Evolutionary conservation across 37 sponge, comb jelly and placozoan genomes (phyloP).

Genomic region (Bolinopsis microptera): DNA sequence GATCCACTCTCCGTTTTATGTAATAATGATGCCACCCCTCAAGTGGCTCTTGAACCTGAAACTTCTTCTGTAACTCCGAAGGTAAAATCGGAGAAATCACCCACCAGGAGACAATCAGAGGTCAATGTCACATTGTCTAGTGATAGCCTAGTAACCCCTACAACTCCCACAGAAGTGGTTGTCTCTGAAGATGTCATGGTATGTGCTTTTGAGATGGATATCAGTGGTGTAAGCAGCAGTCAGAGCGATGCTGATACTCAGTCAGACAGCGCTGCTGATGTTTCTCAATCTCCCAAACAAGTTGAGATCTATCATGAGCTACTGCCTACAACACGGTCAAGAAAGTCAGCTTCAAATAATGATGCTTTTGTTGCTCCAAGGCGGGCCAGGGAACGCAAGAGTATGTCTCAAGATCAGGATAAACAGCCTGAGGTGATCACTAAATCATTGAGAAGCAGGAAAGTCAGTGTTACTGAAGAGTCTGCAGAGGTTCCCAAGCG

Average conservation of each 20-base stretch:
- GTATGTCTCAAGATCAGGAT: background rate
- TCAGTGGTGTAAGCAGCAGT: background rate
- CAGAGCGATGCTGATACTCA: background rate
- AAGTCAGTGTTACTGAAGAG: background rate
- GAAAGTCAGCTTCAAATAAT: background rate
- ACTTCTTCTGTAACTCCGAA: background rate
- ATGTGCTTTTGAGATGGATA: conserved; percentile 63
- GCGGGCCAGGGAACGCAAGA: background rate
- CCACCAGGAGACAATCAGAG: background rate
- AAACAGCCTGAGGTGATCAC: background rate
- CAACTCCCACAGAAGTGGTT: background rate
- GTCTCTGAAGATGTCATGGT: background rate
- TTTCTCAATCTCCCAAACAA: background rate
- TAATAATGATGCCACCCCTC: too few relatives aligned
- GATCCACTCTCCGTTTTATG: too few relatives aligned
- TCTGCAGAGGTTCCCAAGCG: background rate
- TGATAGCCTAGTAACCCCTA: background rate
- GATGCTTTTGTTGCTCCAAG: background rate
- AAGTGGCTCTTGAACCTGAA: too few relatives aligned
- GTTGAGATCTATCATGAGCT: background rate
- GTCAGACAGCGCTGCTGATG: background rate
- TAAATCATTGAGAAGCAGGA: background rate
- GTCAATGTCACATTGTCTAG: background rate
- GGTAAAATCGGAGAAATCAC: background rate
- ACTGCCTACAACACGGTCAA: background rate